Base-by-base conservation (phyloP, 2,113 vertebrate genomes). In the Caranx ignobilis region DNA sequence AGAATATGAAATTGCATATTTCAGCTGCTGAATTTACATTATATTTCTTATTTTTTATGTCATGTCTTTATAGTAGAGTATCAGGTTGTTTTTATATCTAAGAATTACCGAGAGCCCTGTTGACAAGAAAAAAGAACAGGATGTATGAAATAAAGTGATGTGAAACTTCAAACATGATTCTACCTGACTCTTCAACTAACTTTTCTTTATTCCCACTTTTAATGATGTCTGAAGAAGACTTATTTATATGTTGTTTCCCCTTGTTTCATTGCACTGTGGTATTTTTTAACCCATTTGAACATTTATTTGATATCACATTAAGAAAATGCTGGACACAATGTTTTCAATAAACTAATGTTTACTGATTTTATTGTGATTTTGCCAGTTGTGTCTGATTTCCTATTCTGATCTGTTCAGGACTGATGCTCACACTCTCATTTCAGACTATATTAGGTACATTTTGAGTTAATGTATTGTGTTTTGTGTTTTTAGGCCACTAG, bases 331-430 rank as follows among this genome's bases (percentile, higher is more conserved):
- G 90, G 88, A 92, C 32, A 70, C 62, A 84, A 89, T 89, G 89
- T 94, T 94, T 94, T 94, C 75, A 95, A 94, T 94, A 94, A 95
- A 95, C 86, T 84, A 77, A 91, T 81, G 79, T 88, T 91, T 90
- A 86, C 81, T 87, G 85, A 87, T 84, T 65, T 72, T 50, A 69
- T 72, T 78, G 77, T 86, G 67, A 62, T 79, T 85, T 73, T 55
- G 9, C 64, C 18, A 15, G 37, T 47, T 43, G 32, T 32, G 47
- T 71, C 11, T 6, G 8, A 31, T 37, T 11, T n/a, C 9, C 13
- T 47, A 5, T 52, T 52, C 6, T 72, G 0, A 45, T 62, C 8
- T 31, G 10, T 32, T 72, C 9, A 43, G 26, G 11, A 6, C 1
- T 6, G 2, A 37, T 26, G 7, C 2, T 18, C 31, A 26, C 26